Evolutionary conservation across 2,888 invertebrate species (phyloP).

Genomic region (Neoitamus cyanurus): DNA sequence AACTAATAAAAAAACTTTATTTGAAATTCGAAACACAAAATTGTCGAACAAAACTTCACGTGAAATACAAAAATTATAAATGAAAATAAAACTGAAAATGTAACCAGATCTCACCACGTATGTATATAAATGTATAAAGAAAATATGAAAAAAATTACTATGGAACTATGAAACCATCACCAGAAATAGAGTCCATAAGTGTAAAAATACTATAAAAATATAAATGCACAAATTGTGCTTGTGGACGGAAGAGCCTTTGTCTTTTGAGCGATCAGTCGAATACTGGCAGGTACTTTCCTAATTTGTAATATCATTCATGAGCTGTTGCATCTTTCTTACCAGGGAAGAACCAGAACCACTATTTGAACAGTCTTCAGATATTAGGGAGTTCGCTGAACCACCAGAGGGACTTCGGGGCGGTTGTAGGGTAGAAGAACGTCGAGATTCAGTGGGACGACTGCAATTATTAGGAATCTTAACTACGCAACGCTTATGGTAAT

Average conservation of each 20-base stretch:
- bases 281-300: neutral
- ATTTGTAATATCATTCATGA: conserved; percentile 69
- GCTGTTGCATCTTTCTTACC: conserved; percentile 79
- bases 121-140: neutral
- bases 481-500: conserved; percentile 97
- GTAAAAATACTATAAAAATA: neutral
- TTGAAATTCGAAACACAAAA: conserved; percentile 44
- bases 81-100: conserved; percentile 61
- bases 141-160: neutral
- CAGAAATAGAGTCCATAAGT: neutral
- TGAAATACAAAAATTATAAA: conserved; percentile 56
- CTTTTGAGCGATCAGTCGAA: neutral
- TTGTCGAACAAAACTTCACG: conserved; percentile 53
- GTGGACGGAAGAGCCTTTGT: neutral
- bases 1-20: conserved; percentile 39
- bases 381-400: conserved; percentile 74
- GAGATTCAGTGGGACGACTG: conserved; percentile 69
- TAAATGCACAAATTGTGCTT: neutral
- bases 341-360: conserved; percentile 69
- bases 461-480: conserved; percentile 99
- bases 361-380: conserved; percentile 70
- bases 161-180: conserved; percentile 5
- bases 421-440: conserved; percentile 66
- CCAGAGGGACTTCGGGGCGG: conserved; percentile 78
- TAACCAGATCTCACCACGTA: conserved; percentile 54